phyloP scores from a whole-genome alignment of 2,797 vertebrate species.

The Fistularia commersonii region DNA sequence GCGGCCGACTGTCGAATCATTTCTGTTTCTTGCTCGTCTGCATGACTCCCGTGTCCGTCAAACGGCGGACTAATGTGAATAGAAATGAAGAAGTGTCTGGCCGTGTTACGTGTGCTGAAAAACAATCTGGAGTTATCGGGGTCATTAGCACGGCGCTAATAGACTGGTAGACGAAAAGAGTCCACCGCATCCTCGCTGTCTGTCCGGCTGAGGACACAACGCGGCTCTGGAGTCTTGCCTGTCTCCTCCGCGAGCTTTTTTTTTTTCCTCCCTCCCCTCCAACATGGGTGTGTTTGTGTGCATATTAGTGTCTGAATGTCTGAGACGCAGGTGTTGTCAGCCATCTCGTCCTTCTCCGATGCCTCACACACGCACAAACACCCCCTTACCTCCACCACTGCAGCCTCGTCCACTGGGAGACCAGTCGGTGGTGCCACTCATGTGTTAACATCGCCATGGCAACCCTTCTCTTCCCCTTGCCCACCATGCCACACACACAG shows the following conservation, averaged over 20 bases:
- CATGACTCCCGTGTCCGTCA: constrained; percentile 42
- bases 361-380: constrained; percentile 16
- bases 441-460: constrained; percentile 83
- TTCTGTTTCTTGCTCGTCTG: constrained; percentile 35
- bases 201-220: constrained; percentile 34
- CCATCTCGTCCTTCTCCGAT: constrained; percentile 41
- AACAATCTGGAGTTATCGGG: constrained; percentile 57
- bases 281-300: constrained; percentile 44
- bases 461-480: constrained; percentile 79
- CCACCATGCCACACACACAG: constrained; percentile 69
- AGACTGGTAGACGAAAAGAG: too few species aligned
- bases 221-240: constrained; percentile 12
- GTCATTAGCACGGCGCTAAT: constrained; percentile 56
- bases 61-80: constrained; percentile 21
- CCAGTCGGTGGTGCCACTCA: constrained; percentile 77
- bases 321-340: constrained; percentile 71
- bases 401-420: constrained; percentile 74
- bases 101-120: constrained; percentile 57
- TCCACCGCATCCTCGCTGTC: constrained; percentile 22
- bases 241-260: constrained; percentile 25
- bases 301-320: constrained; percentile 53
- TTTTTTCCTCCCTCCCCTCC: constrained; percentile 13
- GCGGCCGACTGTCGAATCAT: constrained; percentile 50
- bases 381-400: constrained; percentile 65
- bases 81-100: constrained; percentile 33